Conservation (phyloP, 2,888 invertebrate species). For the Eubasilissa splendida region DNA sequence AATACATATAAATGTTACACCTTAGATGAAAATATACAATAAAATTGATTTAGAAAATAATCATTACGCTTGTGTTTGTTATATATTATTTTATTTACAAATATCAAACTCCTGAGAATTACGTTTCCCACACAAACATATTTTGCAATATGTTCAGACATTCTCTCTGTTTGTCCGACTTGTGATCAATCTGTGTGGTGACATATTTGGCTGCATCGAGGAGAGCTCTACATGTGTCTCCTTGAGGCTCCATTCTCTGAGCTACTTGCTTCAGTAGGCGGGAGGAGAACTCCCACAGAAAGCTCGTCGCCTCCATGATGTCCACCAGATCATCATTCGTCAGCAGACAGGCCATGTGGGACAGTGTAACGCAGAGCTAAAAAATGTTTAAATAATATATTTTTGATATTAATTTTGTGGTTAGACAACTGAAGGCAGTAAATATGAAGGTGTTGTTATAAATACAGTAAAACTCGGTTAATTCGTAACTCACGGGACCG, state of each 20-base stretch:
- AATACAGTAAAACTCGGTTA: too few species aligned
- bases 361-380: constrained; percentile 82
- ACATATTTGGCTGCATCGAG: constrained; percentile 70
- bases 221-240: constrained; percentile 67
- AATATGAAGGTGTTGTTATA: too few species aligned
- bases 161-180: constrained; percentile 65
- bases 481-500: too few species aligned
- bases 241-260: constrained; percentile 68
- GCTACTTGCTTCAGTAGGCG: constrained; percentile 66
- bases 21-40: too few species aligned
- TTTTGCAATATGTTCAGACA: constrained; percentile 68
- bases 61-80: too few species aligned
- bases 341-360: constrained; percentile 78
- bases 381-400: constrained; percentile 60
- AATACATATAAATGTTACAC: too few species aligned
- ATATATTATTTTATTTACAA: too few species aligned
- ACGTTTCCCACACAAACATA: constrained; percentile 63
- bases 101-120: background rate
- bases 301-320: constrained; percentile 70
- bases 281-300: constrained; percentile 69
- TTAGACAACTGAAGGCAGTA: too few species aligned
- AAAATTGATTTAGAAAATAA: too few species aligned
- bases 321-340: constrained; percentile 73
- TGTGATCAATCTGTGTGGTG: constrained; percentile 66
- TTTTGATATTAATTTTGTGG: too few species aligned